Evolutionary conservation across 1,140 invertebrate species (phyloP).

Genomic region (Papilio helenus): DNA sequence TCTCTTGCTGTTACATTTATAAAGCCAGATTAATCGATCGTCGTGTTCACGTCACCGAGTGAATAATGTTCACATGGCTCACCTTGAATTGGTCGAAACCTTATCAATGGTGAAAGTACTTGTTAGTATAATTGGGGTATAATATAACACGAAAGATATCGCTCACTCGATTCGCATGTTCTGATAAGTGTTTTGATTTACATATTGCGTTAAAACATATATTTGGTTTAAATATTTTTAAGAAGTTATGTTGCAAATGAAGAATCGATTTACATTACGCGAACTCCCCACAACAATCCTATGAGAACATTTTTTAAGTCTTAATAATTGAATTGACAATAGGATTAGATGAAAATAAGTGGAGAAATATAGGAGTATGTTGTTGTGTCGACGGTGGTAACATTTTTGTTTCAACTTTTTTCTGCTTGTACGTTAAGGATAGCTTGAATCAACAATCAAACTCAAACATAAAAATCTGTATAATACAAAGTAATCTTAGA

Average conservation of each 20-base stretch:
- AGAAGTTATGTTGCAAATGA: background rate
- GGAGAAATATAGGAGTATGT: too few relatives aligned
- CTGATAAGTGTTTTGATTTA: constrained; percentile 56
- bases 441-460: too few relatives aligned
- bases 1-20: constrained; percentile 48
- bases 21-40: constrained; percentile 52
- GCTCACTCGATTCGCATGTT: constrained; percentile 60
- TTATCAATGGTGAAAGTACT: constrained; percentile 75
- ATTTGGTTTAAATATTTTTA: constrained; percentile 45
- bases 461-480: background rate
- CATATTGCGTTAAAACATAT: constrained; percentile 39
- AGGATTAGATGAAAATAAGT: too few relatives aligned
- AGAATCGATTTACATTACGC: too few relatives aligned
- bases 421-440: too few relatives aligned
- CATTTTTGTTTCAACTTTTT: too few relatives aligned
- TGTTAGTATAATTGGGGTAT: constrained; percentile 71
- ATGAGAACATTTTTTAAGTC: too few relatives aligned
- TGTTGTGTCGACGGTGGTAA: too few relatives aligned
- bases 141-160: constrained; percentile 34
- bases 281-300: too few relatives aligned
- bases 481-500: constrained; percentile 32
- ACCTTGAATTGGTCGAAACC: constrained; percentile 63
- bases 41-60: constrained; percentile 48
- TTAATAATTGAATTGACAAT: too few relatives aligned
- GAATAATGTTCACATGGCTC: constrained; percentile 59